Percentiles rank a stretch among this genome's conserved stretches.
phyloP scores from a whole-genome alignment of 1,140 invertebrate genomes.

The Vanessa atalanta region DNA sequence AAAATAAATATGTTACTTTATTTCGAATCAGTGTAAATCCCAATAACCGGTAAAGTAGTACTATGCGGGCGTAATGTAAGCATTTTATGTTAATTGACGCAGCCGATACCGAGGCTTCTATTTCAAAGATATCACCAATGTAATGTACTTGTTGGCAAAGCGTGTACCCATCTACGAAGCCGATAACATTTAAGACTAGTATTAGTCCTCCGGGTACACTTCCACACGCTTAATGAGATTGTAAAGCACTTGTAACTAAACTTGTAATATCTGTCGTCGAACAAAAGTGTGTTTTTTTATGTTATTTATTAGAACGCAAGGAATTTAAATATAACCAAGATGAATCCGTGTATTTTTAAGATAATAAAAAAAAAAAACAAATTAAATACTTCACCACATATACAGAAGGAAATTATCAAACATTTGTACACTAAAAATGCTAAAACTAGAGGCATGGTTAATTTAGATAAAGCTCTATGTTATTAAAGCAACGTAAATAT shows the following conservation, averaged over 20 bases:
- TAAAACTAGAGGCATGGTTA: too few species aligned
- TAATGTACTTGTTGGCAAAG: conserved; percentile 14
- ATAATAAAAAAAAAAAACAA: too few species aligned
- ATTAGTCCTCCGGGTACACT: conserved; percentile 1
- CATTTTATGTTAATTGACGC: conserved; percentile 28
- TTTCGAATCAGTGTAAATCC: conserved; percentile 7
- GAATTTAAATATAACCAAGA: too few species aligned
- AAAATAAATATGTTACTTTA: conserved; percentile 8
- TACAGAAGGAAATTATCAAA: too few species aligned
- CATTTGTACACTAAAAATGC: too few species aligned
- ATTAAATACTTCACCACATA: too few species aligned
- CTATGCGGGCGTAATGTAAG: conserved; percentile 17
- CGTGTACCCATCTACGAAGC: not conserved
- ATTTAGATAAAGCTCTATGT: too few species aligned
- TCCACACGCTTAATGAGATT: not conserved
- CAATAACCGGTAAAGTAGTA: not conserved
- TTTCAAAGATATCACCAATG: conserved; percentile 12
- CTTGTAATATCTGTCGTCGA: not conserved
- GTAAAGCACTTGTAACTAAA: not conserved
- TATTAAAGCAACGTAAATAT: too few species aligned
- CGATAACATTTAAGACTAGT: not conserved
- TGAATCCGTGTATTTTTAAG: too few species aligned
- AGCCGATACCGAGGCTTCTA: conserved; percentile 5
- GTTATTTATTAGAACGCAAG: too few species aligned
- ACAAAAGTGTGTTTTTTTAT: too few species aligned